A percentile compares a stretch with the other conserved stretches of the same genome.
Evolutionary conservation across 2,797 vertebrate genomes (phyloP).

Genomic region (Melanotaenia nigrans): DNA sequence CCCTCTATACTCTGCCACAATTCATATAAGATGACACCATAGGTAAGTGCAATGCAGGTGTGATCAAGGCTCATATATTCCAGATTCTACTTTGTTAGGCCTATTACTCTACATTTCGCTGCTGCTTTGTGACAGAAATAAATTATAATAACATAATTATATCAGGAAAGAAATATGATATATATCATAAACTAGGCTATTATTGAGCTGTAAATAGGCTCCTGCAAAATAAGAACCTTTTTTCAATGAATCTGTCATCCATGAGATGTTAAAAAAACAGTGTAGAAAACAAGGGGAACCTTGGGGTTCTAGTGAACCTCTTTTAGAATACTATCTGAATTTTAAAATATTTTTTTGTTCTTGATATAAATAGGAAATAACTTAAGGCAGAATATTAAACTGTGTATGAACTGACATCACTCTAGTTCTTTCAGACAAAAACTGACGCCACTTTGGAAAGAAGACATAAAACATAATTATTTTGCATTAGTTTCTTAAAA

Average conservation of each 20-base stretch:
- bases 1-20: too few relatives aligned
- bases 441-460: not conserved
- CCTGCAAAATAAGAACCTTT: not conserved
- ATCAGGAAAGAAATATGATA: too few relatives aligned
- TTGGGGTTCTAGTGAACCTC: too few relatives aligned
- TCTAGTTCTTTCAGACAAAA: not conserved
- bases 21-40: slow-evolving; percentile 4
- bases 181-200: too few relatives aligned
- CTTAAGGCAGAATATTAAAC: too few relatives aligned
- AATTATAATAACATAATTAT: too few relatives aligned
- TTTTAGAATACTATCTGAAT: not conserved
- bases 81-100: not conserved
- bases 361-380: too few relatives aligned
- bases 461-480: not conserved
- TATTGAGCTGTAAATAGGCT: too few relatives aligned
- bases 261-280: not conserved
- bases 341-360: too few relatives aligned
- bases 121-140: too few relatives aligned
- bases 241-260: not conserved
- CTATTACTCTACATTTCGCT: not conserved
- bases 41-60: not conserved
- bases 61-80: not conserved
- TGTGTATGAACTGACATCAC: too few relatives aligned
- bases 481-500: not conserved
- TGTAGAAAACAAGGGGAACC: not conserved